Conservation (phyloP, 2,888 invertebrate species). For the Ceratothoa steindachneri region DNA sequence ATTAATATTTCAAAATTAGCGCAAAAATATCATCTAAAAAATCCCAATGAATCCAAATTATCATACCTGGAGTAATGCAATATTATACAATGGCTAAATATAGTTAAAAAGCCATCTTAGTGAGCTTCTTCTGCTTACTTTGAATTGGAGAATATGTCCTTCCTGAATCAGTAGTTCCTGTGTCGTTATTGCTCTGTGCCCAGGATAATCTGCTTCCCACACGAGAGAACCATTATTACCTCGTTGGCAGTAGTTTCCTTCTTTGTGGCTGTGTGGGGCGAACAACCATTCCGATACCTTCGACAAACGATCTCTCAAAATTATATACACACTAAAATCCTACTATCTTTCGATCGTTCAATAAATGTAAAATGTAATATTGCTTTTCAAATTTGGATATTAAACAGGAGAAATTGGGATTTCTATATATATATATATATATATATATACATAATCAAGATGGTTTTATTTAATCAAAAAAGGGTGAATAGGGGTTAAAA, state of each 20-base stretch:
- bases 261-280: conserved; percentile 39
- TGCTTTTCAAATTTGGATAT: background rate
- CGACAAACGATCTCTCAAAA: background rate
- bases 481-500: too few species aligned
- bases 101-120: too few species aligned
- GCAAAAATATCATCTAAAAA: too few species aligned
- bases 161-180: conserved; percentile 53
- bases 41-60: too few species aligned
- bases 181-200: conserved; percentile 52
- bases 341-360: background rate
- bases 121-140: conserved; percentile 50
- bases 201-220: conserved; percentile 50
- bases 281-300: conserved; percentile 47
- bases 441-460: background rate
- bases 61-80: too few species aligned
- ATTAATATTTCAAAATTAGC: too few species aligned
- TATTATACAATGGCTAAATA: too few species aligned
- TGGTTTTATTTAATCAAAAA: too few species aligned
- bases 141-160: conserved; percentile 54
- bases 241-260: conserved; percentile 49
- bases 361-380: background rate
- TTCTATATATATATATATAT: background rate
- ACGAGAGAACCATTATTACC: conserved; percentile 49
- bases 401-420: background rate
- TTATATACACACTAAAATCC: background rate